Conservation (phyloP, 35 echinoderm and acorn worm species). For the Apostichopus japonicus region DNA sequence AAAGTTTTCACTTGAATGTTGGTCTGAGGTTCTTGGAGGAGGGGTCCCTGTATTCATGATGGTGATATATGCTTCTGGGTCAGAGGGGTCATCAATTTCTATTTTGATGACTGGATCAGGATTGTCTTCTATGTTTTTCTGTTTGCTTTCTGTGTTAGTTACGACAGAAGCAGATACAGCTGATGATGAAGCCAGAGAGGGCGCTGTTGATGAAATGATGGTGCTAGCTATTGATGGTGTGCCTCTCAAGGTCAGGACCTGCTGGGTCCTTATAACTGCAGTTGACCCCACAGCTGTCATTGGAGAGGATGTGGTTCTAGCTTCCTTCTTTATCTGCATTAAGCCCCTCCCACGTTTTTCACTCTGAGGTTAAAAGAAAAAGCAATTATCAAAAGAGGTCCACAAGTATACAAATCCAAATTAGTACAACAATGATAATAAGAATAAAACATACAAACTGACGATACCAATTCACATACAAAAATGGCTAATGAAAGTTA, state of each 20-base stretch:
- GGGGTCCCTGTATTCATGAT: constrained; percentile 43
- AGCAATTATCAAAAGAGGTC: not conserved
- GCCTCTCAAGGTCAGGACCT: constrained; percentile 6
- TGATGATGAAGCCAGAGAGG: not conserved
- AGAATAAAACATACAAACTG: too few species aligned
- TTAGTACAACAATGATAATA: too few species aligned
- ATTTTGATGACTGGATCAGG: constrained; percentile 23
- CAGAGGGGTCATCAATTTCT: constrained; percentile 38
- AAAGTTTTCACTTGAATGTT: not conserved
- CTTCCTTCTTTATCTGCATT: constrained; percentile 32
- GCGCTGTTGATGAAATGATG: not conserved
- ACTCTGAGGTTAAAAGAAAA: not conserved
- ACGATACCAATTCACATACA: too few species aligned
- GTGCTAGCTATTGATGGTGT: not conserved
- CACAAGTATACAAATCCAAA: too few species aligned
- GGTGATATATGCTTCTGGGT: not conserved
- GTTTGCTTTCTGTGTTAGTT: not conserved
- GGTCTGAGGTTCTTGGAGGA: constrained; percentile 18
- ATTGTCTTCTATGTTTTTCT: not conserved
- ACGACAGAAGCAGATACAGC: not conserved
- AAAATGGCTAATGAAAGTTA: too few species aligned
- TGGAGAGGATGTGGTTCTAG: not conserved
- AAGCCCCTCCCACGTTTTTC: not conserved
- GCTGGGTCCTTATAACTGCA: constrained; percentile 15
- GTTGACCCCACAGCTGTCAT: not conserved